phyloP scores from a whole-genome alignment of 2,113 vertebrate species.

The Ranitomeya variabilis region DNA sequence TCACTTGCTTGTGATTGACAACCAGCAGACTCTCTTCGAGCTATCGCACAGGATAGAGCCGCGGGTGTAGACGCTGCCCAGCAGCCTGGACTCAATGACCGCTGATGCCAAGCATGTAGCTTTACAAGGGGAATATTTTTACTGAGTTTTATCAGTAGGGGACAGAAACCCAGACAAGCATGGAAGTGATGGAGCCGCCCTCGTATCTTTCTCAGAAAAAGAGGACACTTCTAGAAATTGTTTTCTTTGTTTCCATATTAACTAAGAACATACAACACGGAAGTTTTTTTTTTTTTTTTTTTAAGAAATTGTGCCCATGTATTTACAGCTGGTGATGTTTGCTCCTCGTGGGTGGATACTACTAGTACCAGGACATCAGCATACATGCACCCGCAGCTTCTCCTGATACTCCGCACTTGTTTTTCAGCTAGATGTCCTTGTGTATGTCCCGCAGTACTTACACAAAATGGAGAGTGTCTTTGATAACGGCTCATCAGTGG shows the following conservation, averaged over 20 bases:
- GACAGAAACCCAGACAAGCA: conserved; percentile 1
- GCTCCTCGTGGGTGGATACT: background rate
- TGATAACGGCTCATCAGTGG: background rate
- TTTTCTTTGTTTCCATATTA: background rate
- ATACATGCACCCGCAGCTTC: background rate
- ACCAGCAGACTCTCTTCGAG: conserved; percentile 94
- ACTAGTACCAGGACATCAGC: background rate
- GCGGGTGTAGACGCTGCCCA: conserved; percentile 67
- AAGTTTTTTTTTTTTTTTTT: background rate
- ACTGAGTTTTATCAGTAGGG: conserved; percentile 82
- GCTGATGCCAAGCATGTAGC: conserved; percentile 69
- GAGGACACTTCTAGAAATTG: background rate
- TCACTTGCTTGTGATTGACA: conserved; percentile 92
- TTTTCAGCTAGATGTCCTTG: background rate
- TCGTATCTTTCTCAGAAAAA: background rate
- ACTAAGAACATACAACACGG: background rate
- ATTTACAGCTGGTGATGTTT: background rate
- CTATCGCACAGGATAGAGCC: conserved; percentile 96
- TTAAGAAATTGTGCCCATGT: background rate
- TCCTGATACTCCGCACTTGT: background rate
- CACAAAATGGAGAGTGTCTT: background rate
- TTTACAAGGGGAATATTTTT: conserved; percentile 69
- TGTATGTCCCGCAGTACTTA: background rate
- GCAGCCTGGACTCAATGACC: conserved; percentile 65
- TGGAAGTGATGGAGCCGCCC: background rate